Conservation (phyloP, 2,113 vertebrate genomes). For the Takifugu flavidus region DNA sequence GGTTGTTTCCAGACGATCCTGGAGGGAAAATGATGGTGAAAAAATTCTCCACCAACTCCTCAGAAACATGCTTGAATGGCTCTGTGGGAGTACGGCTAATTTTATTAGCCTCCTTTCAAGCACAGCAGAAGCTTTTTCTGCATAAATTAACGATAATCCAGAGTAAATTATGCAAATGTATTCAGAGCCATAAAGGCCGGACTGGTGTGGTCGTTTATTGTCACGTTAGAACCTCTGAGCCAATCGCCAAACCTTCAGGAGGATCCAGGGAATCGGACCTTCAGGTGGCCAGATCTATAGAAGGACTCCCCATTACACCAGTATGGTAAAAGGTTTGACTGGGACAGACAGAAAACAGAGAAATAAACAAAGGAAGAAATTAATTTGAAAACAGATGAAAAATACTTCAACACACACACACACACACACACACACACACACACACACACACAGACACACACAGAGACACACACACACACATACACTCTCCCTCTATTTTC, state of each 20-base stretch:
- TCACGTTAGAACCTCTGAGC: conserved; percentile 42
- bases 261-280: conserved; percentile 1
- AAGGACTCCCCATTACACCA: too few species aligned
- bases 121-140: not conserved
- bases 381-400: too few species aligned
- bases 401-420: too few species aligned
- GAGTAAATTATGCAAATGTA: conserved; percentile 76
- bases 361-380: too few species aligned
- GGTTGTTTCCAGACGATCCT: not conserved
- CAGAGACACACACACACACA: too few species aligned
- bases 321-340: too few species aligned
- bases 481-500: too few species aligned
- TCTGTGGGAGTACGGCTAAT: not conserved
- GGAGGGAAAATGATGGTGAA: not conserved
- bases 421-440: too few species aligned
- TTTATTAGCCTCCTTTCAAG: conserved; percentile 1
- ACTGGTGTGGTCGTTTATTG: conserved; percentile 41
- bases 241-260: not conserved
- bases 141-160: conserved; percentile 1
- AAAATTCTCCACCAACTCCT: not conserved
- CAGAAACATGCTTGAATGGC: not conserved
- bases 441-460: too few species aligned
- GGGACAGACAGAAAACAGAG: too few species aligned
- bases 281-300: too few species aligned
- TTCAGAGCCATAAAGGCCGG: conserved; percentile 62